These are phyloP conservation scores for Sitta carolinensis DNA, from an alignment of 2,797 vertebrate genomes.

Conservation along the genomic window DNA sequence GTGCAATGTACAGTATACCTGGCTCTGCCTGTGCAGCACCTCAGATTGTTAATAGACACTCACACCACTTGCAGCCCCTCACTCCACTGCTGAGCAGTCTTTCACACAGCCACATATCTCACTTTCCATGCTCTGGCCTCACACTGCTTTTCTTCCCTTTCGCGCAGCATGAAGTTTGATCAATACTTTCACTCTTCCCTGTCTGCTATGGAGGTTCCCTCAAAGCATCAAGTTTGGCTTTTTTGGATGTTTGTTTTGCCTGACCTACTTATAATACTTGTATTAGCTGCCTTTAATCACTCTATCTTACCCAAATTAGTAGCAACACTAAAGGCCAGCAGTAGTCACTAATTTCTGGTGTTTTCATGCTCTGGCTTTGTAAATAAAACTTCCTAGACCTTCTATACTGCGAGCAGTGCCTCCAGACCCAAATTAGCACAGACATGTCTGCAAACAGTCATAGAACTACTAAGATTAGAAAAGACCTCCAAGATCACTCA, in stretches of 20 bases:
- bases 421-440: not conserved
- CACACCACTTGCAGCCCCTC: not conserved
- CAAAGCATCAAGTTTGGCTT: not conserved
- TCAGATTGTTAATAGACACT: not conserved
- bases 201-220: not conserved
- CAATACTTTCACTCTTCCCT: not conserved
- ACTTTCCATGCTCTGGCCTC: not conserved
- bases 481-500: not conserved
- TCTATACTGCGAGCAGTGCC: not conserved
- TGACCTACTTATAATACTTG: not conserved
- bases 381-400: not conserved
- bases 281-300: not conserved
- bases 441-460: not conserved
- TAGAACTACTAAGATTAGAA: not conserved
- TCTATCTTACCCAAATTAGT: not conserved
- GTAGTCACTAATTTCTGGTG: not conserved
- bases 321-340: not conserved
- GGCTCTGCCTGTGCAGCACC: not conserved
- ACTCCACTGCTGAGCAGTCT: not conserved
- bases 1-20: not conserved
- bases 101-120: not conserved
- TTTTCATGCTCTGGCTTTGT: not conserved
- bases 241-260: not conserved
- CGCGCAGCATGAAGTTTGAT: not conserved
- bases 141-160: not conserved